Evolutionary conservation across 2,888 invertebrate species (phyloP), one percentile per base, ranked within the genome.

Genomic region (Cryptus viduatorius): DNA sequence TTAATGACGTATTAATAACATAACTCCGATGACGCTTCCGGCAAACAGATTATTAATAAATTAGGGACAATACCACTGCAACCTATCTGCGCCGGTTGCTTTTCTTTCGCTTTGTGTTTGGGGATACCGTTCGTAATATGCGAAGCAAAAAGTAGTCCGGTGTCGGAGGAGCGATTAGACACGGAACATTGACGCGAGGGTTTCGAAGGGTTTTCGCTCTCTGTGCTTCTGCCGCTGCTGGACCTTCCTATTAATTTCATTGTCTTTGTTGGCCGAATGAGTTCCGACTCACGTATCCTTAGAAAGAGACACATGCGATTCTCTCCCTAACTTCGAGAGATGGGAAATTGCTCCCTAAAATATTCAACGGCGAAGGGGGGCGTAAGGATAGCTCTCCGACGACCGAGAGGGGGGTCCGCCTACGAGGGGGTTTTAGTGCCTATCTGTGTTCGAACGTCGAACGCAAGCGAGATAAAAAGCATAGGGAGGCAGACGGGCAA

Each of bases 261-360:
- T 89, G 91, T 89, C 90, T 89, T 87, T 87, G 90, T 86, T 65
- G 85, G 72, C 79, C 79, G 87, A 79, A 79, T 84, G 84, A 37
- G 7, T 7, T 7, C 8, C 79, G 76, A 24, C 56, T 50, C 56
- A 48, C 46, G 65, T 76, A 46, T 44, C 19, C 72, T 76, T 56
- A 56, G 14, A 29, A 37, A 65, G 69, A 78, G 42, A 78, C 75
- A 16, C 65, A 24, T 75, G 14, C 72, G n/a, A 46, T 69, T 46
- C 46, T 61, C 48, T 19, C 56, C 50, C 81, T 37, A 19, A 71
- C 61, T 56, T 48, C 61, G 48, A 68, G 44, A 78, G 72, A 89
- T 89, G 86, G 85, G 89, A 89, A 92, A 92, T 92, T 92, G 90
- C 90, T 89, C 87, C 87, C 89, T 92, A 89, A 93, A 93, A 92